Evolutionary conservation across 2,797 vertebrate genomes (phyloP), one percentile per base, ranked within the genome.

Genomic region (Neoniphon sammara): DNA sequence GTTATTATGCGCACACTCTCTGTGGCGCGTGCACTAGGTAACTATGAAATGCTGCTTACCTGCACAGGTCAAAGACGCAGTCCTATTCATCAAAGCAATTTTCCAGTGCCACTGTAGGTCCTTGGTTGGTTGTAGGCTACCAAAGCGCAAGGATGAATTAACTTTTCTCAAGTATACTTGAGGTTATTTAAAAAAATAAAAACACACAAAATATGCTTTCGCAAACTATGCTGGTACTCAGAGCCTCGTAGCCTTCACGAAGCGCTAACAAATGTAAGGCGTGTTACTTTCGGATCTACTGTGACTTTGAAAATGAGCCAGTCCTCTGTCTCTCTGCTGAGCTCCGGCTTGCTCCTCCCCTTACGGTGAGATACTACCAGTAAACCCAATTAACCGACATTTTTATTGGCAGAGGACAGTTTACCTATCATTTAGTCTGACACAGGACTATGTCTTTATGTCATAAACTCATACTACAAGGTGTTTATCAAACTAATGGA

Each of bases 331-430:
- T 10, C 20, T 50, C 34, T 8, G 54, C 1, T 0, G 47, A 5
- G 61, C 65, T 34, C 1, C 54, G 0, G 56, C 25, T 75, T 15
- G 80, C 84, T 77, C 89, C 86, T 65, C 87, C 88, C 84, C 70
- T 46, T 46, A 0, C 10, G n/a, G 54, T 2, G 27, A 18, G 23
- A 47, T 2, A 21, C 25, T 5, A 8, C 20, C 9, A 0, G 7
- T 50, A 7, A 49, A 36, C 23, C 27, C 52, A 17, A 30, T 23
- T 12, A 11, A 27, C 11, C 52, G 15, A 5, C 27, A 15, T 15
- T 17, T 17, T 46, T 17, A 46, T 46, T 39, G 36, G 36, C 11
- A 39, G 36, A 39, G 11, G 2, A 11, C 7, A 11, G 36, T 39
- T 46, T 46, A 46, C 44, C 44, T 12, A 17, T 3, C 42, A 34